phyloP scores from a whole-genome alignment of 2,888 invertebrate species.

The Tricholauxania praeusta region DNA sequence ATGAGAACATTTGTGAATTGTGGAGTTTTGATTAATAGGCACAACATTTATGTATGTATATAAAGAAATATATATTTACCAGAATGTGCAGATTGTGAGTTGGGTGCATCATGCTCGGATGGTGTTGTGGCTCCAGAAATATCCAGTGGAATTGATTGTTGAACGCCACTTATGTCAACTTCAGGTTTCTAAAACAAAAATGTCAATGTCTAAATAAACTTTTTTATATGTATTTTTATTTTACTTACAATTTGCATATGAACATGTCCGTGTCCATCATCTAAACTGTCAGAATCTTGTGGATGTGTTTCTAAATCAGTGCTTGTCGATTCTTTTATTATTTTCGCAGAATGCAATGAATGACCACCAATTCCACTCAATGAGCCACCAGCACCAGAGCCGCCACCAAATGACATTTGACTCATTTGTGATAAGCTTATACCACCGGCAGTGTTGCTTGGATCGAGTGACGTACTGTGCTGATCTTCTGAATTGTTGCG shows the following conservation, averaged over 20 bases:
- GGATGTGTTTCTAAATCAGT: constrained; percentile 70
- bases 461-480: constrained; percentile 64
- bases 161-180: constrained; percentile 66
- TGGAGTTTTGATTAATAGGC: not conserved
- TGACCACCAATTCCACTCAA: constrained; percentile 61
- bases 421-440: constrained; percentile 69
- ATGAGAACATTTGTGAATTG: too few species aligned
- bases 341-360: constrained; percentile 64
- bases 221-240: constrained; percentile 27
- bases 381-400: constrained; percentile 61
- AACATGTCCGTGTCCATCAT: constrained; percentile 67
- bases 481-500: constrained; percentile 69
- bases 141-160: constrained; percentile 67
- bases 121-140: constrained; percentile 68
- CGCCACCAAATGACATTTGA: constrained; percentile 69
- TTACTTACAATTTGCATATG: constrained; percentile 69
- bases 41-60: not conserved
- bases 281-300: constrained; percentile 71
- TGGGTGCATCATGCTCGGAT: constrained; percentile 67
- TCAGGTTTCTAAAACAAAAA: constrained; percentile 64
- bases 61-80: constrained; percentile 53
- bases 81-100: constrained; percentile 67
- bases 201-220: constrained; percentile 41
- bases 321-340: constrained; percentile 68
- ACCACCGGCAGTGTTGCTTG: constrained; percentile 62